These are phyloP conservation scores for Chrosomus eos DNA, from an alignment of 2,797 vertebrate species.

Conservation along the genomic window DNA sequence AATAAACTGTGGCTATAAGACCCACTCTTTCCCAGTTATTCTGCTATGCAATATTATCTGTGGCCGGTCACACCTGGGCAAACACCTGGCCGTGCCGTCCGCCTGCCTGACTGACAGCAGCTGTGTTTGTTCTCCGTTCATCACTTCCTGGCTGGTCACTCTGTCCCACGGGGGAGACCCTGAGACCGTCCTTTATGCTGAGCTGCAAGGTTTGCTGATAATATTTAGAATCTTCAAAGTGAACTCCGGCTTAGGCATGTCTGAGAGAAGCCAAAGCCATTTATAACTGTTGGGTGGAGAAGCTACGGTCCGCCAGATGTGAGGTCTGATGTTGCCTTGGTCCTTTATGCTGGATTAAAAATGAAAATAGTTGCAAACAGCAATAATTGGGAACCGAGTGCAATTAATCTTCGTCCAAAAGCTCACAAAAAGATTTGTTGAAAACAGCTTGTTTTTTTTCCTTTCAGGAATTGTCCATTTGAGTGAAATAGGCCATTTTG, in stretches of 20 bases:
- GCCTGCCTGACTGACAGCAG: conserved; percentile 69
- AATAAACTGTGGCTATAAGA: conserved; percentile 6
- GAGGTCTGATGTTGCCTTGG: not conserved
- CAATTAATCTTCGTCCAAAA: not conserved
- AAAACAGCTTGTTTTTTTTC: not conserved
- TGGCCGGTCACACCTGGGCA: conserved; percentile 50
- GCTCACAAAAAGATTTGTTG: not conserved
- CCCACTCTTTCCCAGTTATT: not conserved
- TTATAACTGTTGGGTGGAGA: conserved; percentile 2
- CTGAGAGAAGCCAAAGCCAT: conserved; percentile 20
- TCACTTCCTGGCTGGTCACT: conserved; percentile 71
- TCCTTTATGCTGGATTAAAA: not conserved
- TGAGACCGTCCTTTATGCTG: conserved; percentile 59
- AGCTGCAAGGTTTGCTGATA: conserved; percentile 59
- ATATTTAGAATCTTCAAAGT: conserved; percentile 62
- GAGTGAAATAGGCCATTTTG: not conserved
- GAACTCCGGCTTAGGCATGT: conserved; percentile 39
- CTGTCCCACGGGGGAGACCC: conserved; percentile 57
- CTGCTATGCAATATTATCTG: conserved; percentile 24
- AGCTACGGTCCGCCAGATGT: not conserved
- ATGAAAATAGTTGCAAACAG: not conserved
- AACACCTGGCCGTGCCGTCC: conserved; percentile 64
- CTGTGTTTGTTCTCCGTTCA: conserved; percentile 66
- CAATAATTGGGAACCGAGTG: not conserved
- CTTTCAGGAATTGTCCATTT: not conserved